phyloP scores from a whole-genome alignment of 2,113 vertebrate species.

The Siniperca knerii region DNA sequence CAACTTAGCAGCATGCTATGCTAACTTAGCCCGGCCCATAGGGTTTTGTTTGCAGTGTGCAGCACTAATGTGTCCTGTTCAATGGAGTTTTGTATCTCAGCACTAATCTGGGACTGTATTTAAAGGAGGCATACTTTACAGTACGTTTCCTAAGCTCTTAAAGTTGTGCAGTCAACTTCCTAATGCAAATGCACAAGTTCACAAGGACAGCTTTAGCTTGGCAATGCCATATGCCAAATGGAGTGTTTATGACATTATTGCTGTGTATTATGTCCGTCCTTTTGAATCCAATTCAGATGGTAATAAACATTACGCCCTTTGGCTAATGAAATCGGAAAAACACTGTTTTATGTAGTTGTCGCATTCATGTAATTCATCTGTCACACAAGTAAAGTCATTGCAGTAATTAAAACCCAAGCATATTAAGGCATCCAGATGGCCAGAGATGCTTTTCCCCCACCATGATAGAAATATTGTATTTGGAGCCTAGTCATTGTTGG shows the following conservation, averaged over 20 bases:
- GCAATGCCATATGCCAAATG: conserved; percentile 57
- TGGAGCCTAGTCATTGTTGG: conserved; percentile 73
- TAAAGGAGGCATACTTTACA: conserved; percentile 23
- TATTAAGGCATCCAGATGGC: conserved; percentile 77
- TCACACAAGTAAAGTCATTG: conserved; percentile 74
- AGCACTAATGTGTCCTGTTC: conserved; percentile 55
- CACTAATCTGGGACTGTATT: conserved; percentile 34
- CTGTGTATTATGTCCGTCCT: conserved; percentile 42
- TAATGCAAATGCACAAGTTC: conserved; percentile 46
- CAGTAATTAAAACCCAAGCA: conserved; percentile 73
- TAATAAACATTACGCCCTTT: conserved; percentile 62
- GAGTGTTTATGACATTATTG: conserved; percentile 59
- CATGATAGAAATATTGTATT: conserved; percentile 73
- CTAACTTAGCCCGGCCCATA: conserved; percentile 62
- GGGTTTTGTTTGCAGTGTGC: conserved; percentile 60
- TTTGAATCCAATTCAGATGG: conserved; percentile 62
- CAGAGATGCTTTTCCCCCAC: conserved; percentile 44
- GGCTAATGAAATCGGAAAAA: conserved; percentile 66
- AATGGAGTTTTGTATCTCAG: conserved; percentile 33
- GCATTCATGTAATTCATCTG: conserved; percentile 71
- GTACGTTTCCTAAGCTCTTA: conserved; percentile 4
- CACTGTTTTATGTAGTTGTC: conserved; percentile 61
- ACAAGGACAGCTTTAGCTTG: conserved; percentile 59
- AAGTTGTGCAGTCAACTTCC: conserved; percentile 44
- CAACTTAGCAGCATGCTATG: conserved; percentile 73